Evolutionary conservation across 2,888 invertebrate genomes (phyloP), one percentile per base, ranked within the genome.

Genomic region (Cetonia aurata): DNA sequence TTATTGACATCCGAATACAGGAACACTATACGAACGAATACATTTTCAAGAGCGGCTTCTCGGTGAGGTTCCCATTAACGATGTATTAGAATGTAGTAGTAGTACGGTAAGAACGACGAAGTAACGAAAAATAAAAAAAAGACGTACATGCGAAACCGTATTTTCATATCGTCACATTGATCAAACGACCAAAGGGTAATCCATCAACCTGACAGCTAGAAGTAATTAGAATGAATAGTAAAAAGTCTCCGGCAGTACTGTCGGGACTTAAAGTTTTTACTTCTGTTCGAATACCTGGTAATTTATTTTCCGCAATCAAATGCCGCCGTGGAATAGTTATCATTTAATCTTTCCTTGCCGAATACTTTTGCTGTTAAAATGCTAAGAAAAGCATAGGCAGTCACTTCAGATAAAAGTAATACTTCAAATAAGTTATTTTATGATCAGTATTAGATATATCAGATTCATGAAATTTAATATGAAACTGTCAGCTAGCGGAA

Each of bases 201-300:
- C 57, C 67, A 67, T 67, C 67, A 67, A 67, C 37, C 33, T 67
- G 67, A 67, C 67, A 67, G 67, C 56, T 57, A 48, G 48, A 37
- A 52, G 67, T 67, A 67, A 67, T 67, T 67, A 67, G 67, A 67
- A 67, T 67, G 67, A 67, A 67, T 67, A 67, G 67, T 50, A 65
- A 65, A 65, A 50, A 65, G 10, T 37, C 52, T 50, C 37, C 19
- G 31, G 19, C 52, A 50, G 37, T 41, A 25, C 50, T 41, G 50
- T 65, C 62, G 50, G 25, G 37, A 65, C 17, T 19, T 65, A 17
- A 62, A 65, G 50, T 50, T 65, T 60, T 60, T 65, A 50, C 50
- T 65, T 50, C 62, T 65, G 37, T 46, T 12, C 37, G 62, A 52
- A 52, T 65, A 50, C 17, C 50, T 41, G 62, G 50, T 41, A 50